phyloP scores from a whole-genome alignment of 92 coral and sea anemone species.

The Heteractis magnifica region DNA sequence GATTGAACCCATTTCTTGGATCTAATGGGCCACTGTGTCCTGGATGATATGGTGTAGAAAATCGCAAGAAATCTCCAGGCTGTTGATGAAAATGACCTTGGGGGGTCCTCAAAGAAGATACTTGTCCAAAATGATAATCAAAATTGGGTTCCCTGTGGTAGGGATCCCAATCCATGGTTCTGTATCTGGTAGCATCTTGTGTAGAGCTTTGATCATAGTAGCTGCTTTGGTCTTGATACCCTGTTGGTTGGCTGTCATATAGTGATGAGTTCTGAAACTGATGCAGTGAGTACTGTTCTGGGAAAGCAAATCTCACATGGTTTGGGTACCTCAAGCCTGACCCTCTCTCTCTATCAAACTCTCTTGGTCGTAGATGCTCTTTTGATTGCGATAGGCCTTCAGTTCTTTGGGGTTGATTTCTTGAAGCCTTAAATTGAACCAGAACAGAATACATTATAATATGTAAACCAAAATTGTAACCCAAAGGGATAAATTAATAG shows the following conservation, averaged over 20 bases:
- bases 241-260: conserved; percentile 21
- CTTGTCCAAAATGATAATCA: conserved; percentile 21
- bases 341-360: neutral
- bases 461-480: too few relatives aligned
- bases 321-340: neutral
- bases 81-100: conserved; percentile 19
- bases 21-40: conserved; percentile 29
- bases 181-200: conserved; percentile 6
- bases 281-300: neutral
- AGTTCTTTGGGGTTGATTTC: neutral
- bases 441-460: too few relatives aligned
- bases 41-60: conserved; percentile 43
- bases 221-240: conserved; percentile 3
- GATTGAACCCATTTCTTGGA: conserved; percentile 24
- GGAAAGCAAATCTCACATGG: conserved; percentile 29
- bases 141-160: conserved; percentile 34
- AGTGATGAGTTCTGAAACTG: conserved; percentile 18
- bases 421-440: neutral
- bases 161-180: conserved; percentile 35
- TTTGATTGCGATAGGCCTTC: neutral
- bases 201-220: conserved; percentile 26
- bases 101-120: conserved; percentile 25
- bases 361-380: neutral
- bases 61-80: conserved; percentile 18
- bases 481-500: too few relatives aligned